These are phyloP conservation scores for Holotrichia oblita DNA, from an alignment of 1,140 invertebrate genomes.

Conservation along the genomic window DNA sequence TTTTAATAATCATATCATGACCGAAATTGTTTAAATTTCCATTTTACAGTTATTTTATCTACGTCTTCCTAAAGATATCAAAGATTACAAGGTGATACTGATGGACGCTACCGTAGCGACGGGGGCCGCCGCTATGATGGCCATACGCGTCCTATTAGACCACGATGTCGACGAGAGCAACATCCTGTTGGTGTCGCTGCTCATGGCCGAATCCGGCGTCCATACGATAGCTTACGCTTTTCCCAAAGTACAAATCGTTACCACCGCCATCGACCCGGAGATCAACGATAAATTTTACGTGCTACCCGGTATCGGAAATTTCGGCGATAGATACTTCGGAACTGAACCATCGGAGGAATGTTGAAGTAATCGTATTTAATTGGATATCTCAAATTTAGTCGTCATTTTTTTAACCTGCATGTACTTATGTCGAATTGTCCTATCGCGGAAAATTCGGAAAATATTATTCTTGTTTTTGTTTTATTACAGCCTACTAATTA, in stretches of 20 bases:
- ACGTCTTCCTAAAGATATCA: constrained; percentile 95
- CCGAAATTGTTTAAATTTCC: too few relatives aligned
- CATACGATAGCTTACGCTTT: constrained; percentile 99
- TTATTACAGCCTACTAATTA: too few relatives aligned
- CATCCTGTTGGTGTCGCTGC: constrained; percentile 90
- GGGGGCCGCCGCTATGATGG: constrained; percentile 99
- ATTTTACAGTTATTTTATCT: constrained; percentile 88
- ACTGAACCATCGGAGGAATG: constrained; percentile 82
- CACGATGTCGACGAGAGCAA: constrained; percentile 97
- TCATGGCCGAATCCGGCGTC: constrained; percentile 97
- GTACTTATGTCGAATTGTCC: too few relatives aligned
- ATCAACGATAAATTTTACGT: constrained; percentile 99
- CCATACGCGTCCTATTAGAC: constrained; percentile 94
- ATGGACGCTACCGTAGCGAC: constrained; percentile 99
- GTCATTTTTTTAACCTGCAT: not conserved
- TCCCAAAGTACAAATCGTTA: constrained; percentile 94
- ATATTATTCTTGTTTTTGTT: too few relatives aligned
- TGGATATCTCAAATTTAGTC: not conserved
- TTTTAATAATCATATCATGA: too few relatives aligned
- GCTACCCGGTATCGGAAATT: constrained; percentile 97
- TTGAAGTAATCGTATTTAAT: not conserved
- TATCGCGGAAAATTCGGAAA: too few relatives aligned
- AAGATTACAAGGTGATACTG: constrained; percentile 95
- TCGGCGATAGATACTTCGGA: constrained; percentile 98
- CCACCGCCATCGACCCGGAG: constrained; percentile 96